A percentile compares a stretch with the other conserved stretches of the same genome.
phyloP scores from a whole-genome alignment of 2,888 invertebrate genomes.

The Camponotus fellah region DNA sequence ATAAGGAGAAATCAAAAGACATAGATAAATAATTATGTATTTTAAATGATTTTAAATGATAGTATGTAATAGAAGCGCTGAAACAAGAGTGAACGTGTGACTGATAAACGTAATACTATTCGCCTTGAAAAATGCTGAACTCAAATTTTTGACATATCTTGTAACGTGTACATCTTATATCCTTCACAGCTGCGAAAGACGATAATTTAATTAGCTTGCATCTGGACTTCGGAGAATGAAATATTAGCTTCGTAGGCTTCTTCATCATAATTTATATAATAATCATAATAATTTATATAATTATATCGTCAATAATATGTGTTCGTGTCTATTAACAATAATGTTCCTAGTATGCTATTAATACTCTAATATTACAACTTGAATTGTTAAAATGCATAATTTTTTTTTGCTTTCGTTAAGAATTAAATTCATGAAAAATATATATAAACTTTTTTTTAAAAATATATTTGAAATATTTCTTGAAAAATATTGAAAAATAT shows the following conservation, averaged over 20 bases:
- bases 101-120: neutral
- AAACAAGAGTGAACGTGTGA: neutral
- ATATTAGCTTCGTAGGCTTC: neutral
- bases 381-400: neutral
- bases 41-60: no score
- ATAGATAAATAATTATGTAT: neutral
- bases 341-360: neutral
- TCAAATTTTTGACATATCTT: slow-evolving; percentile 30
- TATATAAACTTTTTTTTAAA: neutral
- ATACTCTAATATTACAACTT: neutral
- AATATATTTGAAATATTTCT: neutral
- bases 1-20: neutral
- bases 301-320: neutral
- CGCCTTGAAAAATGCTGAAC: slow-evolving; percentile 32
- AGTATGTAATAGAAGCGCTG: neutral
- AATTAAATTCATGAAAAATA: neutral
- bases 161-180: slow-evolving; percentile 16
- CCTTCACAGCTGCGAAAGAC: slow-evolving; percentile 1
- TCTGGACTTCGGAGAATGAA: slow-evolving; percentile 36
- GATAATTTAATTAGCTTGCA: slow-evolving; percentile 38
- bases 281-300: neutral
- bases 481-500: neutral
- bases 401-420: neutral
- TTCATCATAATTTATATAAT: neutral
- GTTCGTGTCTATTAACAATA: neutral